Conservation (phyloP, 2,113 vertebrate genomes). For the Equus quagga region DNA sequence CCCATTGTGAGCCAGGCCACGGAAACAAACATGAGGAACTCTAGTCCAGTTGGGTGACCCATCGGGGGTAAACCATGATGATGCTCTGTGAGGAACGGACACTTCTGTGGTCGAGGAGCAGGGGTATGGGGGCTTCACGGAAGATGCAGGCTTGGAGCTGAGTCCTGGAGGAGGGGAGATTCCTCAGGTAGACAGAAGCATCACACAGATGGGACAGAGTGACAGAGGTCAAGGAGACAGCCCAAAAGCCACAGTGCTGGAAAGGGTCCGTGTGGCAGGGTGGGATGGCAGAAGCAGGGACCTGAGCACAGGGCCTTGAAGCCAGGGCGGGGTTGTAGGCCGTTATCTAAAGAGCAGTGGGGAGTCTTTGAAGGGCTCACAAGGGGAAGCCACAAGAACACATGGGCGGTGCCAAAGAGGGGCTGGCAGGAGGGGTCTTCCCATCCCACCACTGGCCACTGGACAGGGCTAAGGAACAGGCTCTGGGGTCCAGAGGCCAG, state of each 20-base stretch:
- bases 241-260: background rate
- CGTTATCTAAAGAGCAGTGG: background rate
- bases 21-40: background rate
- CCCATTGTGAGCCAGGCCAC: background rate
- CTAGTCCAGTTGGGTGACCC: background rate
- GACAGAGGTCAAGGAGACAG: background rate
- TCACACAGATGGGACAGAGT: background rate
- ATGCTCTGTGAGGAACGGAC: rapidly evolving
- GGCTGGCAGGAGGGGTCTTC: background rate
- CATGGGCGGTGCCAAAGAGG: background rate
- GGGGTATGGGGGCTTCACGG: background rate
- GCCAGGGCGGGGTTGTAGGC: background rate
- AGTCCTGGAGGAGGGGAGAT: background rate
- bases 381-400: background rate
- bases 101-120: rapidly evolving
- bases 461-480: background rate
- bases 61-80: background rate
- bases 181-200: background rate
- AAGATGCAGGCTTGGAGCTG: background rate
- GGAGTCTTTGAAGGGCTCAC: background rate
- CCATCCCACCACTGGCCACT: background rate
- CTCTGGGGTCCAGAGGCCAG: background rate
- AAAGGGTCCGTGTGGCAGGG: background rate
- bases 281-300: background rate
- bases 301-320: background rate